Evolutionary conservation across 2,113 vertebrate species (phyloP).

Genomic region (Albula glossodonta): DNA sequence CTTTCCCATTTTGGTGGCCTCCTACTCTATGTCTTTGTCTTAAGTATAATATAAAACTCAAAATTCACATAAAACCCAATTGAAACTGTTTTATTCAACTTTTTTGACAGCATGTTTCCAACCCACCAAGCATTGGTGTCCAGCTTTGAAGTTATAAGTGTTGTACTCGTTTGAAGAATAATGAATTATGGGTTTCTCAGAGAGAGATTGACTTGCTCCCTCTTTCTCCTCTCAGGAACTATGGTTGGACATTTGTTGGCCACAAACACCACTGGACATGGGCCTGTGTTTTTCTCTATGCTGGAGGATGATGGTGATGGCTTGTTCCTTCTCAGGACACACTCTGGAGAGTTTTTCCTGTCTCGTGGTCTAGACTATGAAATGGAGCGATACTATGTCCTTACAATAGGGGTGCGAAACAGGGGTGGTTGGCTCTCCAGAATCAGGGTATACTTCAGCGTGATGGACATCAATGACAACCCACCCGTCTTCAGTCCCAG

Average conservation of each 20-base stretch:
- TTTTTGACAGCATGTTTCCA: not conserved
- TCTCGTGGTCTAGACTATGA: constrained; percentile 72
- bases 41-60: too few species aligned
- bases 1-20: too few species aligned
- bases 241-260: constrained; percentile 64
- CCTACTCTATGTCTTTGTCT: too few species aligned
- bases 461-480: constrained; percentile 73
- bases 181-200: not conserved
- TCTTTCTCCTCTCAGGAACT: constrained; percentile 61
- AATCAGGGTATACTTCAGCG: constrained; percentile 71
- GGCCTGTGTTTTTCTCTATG: constrained; percentile 60
- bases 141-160: not conserved
- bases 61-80: not conserved
- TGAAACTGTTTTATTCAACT: not conserved
- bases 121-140: not conserved
- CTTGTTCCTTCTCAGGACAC: constrained; percentile 66
- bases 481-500: constrained; percentile 61
- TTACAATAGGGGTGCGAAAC: constrained; percentile 58
- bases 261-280: constrained; percentile 33
- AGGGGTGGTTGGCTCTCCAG: constrained; percentile 49
- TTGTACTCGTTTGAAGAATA: not conserved
- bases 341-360: constrained; percentile 71
- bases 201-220: constrained; percentile 5
- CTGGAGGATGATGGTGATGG: constrained; percentile 70
- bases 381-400: constrained; percentile 61